Percentiles rank a stretch among this genome's conserved stretches.
Conservation (phyloP, 2,113 vertebrate species). For the Nipponia nippon region DNA sequence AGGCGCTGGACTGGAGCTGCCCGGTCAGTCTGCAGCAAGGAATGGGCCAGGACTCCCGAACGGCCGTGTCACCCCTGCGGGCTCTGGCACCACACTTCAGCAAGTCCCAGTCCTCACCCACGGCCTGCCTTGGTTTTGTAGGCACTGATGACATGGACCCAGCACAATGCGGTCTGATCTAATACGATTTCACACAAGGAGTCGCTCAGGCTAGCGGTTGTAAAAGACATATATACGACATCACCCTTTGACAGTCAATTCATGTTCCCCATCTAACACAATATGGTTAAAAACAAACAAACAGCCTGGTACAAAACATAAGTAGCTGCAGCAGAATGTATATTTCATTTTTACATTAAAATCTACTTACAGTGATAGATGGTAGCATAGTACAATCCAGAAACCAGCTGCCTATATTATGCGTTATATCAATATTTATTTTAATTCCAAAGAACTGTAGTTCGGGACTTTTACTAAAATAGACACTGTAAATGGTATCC, state of each 20-base stretch:
- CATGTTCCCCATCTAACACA: neutral
- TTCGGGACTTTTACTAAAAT: slow-evolving; percentile 9
- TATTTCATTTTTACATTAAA: slow-evolving; percentile 32
- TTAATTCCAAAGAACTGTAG: slow-evolving; percentile 4
- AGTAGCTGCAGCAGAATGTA: neutral
- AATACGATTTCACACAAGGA: neutral
- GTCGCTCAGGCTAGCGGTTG: neutral
- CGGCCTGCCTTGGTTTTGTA: neutral
- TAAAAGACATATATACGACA: neutral
- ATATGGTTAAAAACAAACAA: neutral
- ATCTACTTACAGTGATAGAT: slow-evolving; percentile 33
- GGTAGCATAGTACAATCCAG: neutral
- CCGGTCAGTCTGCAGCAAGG: fast-evolving
- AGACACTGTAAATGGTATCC: neutral
- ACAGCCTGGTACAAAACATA: neutral
- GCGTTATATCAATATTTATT: slow-evolving; percentile 47
- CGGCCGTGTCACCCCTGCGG: fast-evolving
- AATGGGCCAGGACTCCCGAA: neutral
- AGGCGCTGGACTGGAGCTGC: neutral
- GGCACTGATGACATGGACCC: neutral
- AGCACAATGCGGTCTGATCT: neutral
- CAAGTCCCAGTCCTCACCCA: neutral
- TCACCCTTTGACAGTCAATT: neutral
- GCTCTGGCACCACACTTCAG: neutral
- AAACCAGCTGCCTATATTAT: neutral